Base-by-base conservation (phyloP, 1,140 invertebrate genomes). In the Phortica variegata region DNA sequence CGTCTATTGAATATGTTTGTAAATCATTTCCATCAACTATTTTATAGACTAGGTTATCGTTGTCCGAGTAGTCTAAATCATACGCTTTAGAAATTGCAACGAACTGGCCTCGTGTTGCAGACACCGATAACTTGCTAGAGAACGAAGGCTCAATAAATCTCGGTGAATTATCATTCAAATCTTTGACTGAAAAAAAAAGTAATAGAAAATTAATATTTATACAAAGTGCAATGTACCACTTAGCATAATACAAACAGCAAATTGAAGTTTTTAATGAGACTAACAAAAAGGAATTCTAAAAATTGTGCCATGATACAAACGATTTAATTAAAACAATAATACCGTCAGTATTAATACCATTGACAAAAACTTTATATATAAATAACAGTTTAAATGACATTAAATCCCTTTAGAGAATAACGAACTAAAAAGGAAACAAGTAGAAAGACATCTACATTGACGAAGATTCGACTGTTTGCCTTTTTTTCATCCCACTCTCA, bases 81-180 rank as follows among this genome's bases (percentile, higher is more conserved):
- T 86, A 89, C 0, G 93, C 94, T 6, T 85, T 84, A 2, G 95
- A 87, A 61, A 91, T 84, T 6, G 88, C 91, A 3, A 97, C 87
- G 75, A 95, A 90, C 77, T 94, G 90, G 43, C 91, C 90, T 37
- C 91, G 81, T 55, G 83, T 81, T 3, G 90, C 91, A 65, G 88
- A 85, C 63, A 91, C 86, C 12, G 90, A 92, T 31, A 97, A 79
- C 16, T 83, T 83, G 65, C 86, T 90, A 20, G 83, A 83, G 70
- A 92, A 93, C 1, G 89, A 86, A 7, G 82, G 80, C 57, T 92
- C 88, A 65, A 90, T 89, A 77, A 95, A 91, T 61, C 85, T 84
- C 7, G 91, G 91, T 10, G 89, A 82, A 69, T 91, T 92, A 72
- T 95, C 91, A 77, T 93, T 94, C 77, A 90, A 86, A 77, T 93